Conservation (phyloP, 2,797 vertebrate genomes). For the Hydrocynus forskahlii region DNA sequence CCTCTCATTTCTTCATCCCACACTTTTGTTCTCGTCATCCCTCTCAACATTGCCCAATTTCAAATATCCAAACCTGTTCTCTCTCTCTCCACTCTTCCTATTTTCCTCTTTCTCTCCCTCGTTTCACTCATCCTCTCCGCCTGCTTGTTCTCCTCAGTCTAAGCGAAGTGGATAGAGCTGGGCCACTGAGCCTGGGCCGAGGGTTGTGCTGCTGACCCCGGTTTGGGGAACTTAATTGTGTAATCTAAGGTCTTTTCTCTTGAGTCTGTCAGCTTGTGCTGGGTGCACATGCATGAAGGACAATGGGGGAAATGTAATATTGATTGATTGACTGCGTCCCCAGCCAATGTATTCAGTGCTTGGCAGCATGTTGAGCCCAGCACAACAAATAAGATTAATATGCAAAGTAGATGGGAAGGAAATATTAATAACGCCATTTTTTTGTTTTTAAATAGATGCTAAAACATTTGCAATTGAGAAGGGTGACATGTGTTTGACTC, state of each 20-base stretch:
- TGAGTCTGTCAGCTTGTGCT: constrained; percentile 40
- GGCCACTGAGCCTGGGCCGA: constrained; percentile 2
- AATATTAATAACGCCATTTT: constrained; percentile 60
- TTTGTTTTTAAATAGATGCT: constrained; percentile 64
- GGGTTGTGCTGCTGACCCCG: constrained; percentile 53
- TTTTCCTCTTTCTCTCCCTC: background rate
- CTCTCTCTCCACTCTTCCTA: constrained; percentile 15
- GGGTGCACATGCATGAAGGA: constrained; percentile 68
- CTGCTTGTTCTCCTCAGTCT: constrained; percentile 34
- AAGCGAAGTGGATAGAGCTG: constrained; percentile 48
- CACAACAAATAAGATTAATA: constrained; percentile 74
- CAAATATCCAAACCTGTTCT: constrained; percentile 16
- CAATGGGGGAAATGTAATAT: constrained; percentile 73
- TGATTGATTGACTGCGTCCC: constrained; percentile 77
- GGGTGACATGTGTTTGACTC: constrained; percentile 58
- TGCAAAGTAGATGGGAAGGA: constrained; percentile 64
- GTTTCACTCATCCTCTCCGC: constrained; percentile 5
- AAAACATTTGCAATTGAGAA: constrained; percentile 64
- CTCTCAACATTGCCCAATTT: background rate
- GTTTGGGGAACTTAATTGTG: constrained; percentile 59
- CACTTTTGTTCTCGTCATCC: constrained; percentile 2
- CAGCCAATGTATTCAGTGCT: constrained; percentile 58
- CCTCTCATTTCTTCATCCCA: constrained; percentile 18
- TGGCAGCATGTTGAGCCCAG: constrained; percentile 64
- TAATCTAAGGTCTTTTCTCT: constrained; percentile 61